Evolutionary conservation across 2,113 vertebrate genomes (phyloP).

Genomic region (Mandrillus leucophaeus): DNA sequence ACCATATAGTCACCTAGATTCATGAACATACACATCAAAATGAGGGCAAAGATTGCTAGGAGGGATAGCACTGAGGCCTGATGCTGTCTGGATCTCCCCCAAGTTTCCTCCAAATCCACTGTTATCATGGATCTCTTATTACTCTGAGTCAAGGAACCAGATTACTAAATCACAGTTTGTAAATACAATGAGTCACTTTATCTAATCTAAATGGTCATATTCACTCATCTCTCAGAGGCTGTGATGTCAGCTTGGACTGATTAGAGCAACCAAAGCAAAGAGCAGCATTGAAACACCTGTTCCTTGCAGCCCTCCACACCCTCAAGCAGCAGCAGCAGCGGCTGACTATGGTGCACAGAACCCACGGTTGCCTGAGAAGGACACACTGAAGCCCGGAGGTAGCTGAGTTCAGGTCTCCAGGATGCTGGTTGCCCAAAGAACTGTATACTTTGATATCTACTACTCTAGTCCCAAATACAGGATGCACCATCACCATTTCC

Average conservation of each 20-base stretch:
- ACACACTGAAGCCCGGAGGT: neutral
- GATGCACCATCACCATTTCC: neutral
- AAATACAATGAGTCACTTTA: neutral
- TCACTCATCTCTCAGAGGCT: neutral
- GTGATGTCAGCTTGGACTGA: neutral
- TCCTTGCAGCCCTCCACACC: neutral
- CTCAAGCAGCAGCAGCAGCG: neutral
- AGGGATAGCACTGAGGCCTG: neutral
- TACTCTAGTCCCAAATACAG: neutral
- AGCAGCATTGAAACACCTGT: neutral
- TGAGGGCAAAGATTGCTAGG: neutral
- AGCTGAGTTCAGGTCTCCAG: neutral
- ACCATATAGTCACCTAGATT: neutral
- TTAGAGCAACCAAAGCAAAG: neutral
- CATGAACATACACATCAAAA: neutral
- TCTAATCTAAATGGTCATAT: conserved; percentile 1
- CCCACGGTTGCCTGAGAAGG: neutral
- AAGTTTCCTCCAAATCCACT: neutral
- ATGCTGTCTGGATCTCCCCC: neutral
- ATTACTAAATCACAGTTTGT: neutral
- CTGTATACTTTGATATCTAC: neutral
- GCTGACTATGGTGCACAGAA: neutral
- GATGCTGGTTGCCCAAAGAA: neutral
- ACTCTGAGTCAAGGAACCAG: neutral
- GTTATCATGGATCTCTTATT: neutral